phyloP scores from a whole-genome alignment of 1,140 invertebrate species.

The Laupala kohalensis region DNA sequence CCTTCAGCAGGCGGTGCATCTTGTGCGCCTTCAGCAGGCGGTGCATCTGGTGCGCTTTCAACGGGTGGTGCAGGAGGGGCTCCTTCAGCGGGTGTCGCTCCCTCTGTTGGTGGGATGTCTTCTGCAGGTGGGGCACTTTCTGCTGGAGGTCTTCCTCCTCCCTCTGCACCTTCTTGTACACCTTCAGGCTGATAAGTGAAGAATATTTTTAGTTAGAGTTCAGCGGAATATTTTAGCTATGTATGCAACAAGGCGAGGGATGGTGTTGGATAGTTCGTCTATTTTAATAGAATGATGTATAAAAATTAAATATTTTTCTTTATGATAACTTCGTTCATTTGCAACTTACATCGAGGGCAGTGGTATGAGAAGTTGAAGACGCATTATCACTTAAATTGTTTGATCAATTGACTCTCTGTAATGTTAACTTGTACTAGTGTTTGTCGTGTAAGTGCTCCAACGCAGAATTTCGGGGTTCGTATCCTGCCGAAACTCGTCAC shows the following conservation, averaged over 20 bases:
- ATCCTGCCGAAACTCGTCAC: no score
- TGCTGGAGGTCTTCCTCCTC: slow-evolving; percentile 25
- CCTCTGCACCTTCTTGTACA: neutral
- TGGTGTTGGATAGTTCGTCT: no score
- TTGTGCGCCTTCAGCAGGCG: slow-evolving; percentile 25
- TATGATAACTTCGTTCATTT: no score
- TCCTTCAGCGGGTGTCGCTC: slow-evolving; percentile 22
- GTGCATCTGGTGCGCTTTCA: slow-evolving; percentile 18
- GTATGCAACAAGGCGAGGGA: no score
- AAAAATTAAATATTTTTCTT: neutral
- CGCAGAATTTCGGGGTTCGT: no score
- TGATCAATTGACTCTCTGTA: no score
- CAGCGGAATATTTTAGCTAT: no score
- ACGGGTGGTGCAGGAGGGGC: slow-evolving; percentile 18
- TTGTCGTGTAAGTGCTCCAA: no score
- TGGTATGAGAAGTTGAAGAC: no score
- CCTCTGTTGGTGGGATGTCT: slow-evolving; percentile 19
- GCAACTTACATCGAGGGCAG: no score
- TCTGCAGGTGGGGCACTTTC: slow-evolving; percentile 30
- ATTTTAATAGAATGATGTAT: neutral
- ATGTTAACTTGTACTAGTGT: no score
- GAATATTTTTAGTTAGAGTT: neutral
- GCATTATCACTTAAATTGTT: no score
- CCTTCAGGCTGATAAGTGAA: neutral
- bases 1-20: slow-evolving; percentile 15